phyloP scores from a whole-genome alignment of 2,888 invertebrate species.

The Pristionchus arcanus region DNA sequence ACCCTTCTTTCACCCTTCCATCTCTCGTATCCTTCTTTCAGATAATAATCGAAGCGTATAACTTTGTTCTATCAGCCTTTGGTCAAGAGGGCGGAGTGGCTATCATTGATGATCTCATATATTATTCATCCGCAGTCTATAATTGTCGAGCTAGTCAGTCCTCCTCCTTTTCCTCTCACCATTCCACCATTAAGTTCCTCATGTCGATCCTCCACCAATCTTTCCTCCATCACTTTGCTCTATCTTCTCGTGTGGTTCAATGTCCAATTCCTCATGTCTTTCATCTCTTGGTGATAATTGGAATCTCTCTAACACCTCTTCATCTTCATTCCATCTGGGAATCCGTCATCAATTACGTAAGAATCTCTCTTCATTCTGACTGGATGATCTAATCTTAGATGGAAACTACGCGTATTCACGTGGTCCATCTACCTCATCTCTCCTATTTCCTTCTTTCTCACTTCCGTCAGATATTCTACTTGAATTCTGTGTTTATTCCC shows the following conservation, averaged over 20 bases:
- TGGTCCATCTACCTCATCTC: conserved; percentile 40
- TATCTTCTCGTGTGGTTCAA: conserved; percentile 34
- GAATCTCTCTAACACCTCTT: background rate
- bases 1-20: background rate
- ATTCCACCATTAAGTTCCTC: conserved; percentile 5
- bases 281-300: background rate
- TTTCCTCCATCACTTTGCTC: conserved; percentile 26
- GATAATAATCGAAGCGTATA: conserved; percentile 74
- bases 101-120: conserved; percentile 72
- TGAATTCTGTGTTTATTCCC: conserved; percentile 48
- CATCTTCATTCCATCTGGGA: conserved; percentile 27
- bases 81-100: conserved; percentile 73
- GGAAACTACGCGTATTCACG: conserved; percentile 26
- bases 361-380: background rate
- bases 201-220: background rate
- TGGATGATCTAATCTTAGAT: conserved; percentile 1
- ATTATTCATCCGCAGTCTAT: conserved; percentile 66
- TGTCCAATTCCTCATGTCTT: conserved; percentile 39
- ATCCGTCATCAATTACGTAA: conserved; percentile 45
- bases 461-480: background rate
- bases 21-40: conserved; percentile 57
- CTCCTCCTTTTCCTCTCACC: background rate
- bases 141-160: conserved; percentile 63
- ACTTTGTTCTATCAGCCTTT: conserved; percentile 71
- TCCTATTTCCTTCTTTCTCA: conserved; percentile 21